These are phyloP conservation scores for Melinaea menophilus DNA, from an alignment of 2,888 invertebrate genomes.

Conservation along the genomic window DNA sequence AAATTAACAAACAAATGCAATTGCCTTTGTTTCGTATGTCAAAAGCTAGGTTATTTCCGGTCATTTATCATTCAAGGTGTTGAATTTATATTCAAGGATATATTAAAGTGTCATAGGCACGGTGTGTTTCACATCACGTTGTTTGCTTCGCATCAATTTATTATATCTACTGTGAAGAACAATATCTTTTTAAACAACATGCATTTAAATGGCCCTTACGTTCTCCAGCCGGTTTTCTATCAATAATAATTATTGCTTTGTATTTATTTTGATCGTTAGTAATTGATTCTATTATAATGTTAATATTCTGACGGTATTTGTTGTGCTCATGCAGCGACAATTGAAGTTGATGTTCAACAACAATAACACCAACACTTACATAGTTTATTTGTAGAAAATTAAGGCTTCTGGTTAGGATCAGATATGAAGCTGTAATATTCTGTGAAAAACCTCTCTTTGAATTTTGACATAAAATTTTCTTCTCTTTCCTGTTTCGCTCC, in stretches of 20 bases:
- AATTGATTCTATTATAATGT: neutral
- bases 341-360: neutral
- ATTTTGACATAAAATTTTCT: neutral
- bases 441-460: neutral
- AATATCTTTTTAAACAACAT: no score
- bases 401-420: neutral
- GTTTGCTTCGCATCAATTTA: no score
- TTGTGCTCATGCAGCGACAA: neutral
- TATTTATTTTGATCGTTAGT: neutral
- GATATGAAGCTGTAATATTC: neutral
- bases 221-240: neutral
- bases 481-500: neutral
- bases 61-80: no score
- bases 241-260: neutral
- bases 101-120: no score
- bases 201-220: neutral
- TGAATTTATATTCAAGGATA: no score
- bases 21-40: no score
- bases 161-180: no score
- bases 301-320: neutral
- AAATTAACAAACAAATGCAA: no score
- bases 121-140: no score
- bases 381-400: neutral
- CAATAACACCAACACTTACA: neutral
- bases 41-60: no score